Conservation (phyloP, 2,797 vertebrate species). For the Lutjanus campechanus region DNA sequence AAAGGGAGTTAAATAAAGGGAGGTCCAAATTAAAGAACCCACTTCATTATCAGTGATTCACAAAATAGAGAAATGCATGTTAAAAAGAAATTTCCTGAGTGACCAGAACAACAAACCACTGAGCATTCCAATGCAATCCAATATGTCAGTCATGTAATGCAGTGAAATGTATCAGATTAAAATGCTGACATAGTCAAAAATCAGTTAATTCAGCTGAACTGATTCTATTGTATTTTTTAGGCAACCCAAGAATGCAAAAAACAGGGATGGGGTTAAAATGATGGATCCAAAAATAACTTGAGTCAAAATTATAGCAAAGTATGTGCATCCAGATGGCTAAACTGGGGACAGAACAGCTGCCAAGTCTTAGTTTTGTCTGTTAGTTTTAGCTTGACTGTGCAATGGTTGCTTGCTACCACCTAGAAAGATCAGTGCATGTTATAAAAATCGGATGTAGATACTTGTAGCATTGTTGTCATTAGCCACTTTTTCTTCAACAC, state of each 20-base stretch:
- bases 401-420: background rate
- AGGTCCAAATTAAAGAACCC: slow-evolving; percentile 16
- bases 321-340: background rate
- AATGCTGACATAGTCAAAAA: background rate
- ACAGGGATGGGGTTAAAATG: background rate
- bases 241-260: slow-evolving; percentile 7
- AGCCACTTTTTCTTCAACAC: slow-evolving; percentile 2
- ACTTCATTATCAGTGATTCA: slow-evolving; percentile 5
- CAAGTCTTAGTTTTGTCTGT: background rate
- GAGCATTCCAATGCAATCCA: background rate
- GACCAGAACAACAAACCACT: background rate
- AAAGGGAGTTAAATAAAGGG: background rate
- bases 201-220: background rate
- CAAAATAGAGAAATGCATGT: background rate
- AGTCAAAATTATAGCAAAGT: background rate
- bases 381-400: background rate
- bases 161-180: background rate
- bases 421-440: background rate
- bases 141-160: background rate
- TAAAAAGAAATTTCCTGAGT: slow-evolving; percentile 9
- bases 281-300: background rate
- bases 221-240: background rate
- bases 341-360: background rate
- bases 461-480: background rate
- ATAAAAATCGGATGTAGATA: background rate